These are phyloP conservation scores for Archocentrus centrarchus DNA, from an alignment of 2,113 vertebrate species.

Conservation along the genomic window DNA sequence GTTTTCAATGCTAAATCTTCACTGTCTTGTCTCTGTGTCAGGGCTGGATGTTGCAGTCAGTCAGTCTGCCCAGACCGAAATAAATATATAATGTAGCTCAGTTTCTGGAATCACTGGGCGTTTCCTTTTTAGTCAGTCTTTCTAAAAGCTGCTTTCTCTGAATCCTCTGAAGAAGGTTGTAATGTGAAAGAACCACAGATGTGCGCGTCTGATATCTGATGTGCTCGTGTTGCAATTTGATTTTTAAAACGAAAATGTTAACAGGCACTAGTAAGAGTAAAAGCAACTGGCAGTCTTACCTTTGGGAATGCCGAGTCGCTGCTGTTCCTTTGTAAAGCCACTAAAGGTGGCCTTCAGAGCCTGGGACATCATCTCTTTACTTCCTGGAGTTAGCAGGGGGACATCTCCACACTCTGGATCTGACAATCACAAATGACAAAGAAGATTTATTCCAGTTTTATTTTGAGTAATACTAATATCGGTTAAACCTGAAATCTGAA, in stretches of 20 bases:
- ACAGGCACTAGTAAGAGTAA: neutral
- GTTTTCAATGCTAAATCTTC: conserved; percentile 53
- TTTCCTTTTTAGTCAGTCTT: conserved; percentile 14
- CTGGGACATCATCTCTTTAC: conserved; percentile 99
- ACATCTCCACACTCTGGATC: conserved; percentile 98
- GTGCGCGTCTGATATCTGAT: neutral
- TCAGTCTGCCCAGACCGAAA: conserved; percentile 32
- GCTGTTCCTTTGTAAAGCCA: conserved; percentile 96
- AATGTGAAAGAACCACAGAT: neutral
- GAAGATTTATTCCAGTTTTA: neutral
- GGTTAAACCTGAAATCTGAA: neutral
- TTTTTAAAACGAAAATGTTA: conserved; percentile 15
- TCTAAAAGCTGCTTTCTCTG: conserved; percentile 13
- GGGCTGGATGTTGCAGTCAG: conserved; percentile 23
- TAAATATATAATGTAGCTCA: conserved; percentile 3
- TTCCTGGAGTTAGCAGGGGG: conserved; percentile 95
- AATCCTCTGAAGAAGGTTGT: neutral
- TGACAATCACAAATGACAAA: conserved; percentile 70
- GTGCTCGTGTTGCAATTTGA: neutral
- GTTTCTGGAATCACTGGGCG: conserved; percentile 34
- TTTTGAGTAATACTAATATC: neutral
- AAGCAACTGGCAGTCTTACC: conserved; percentile 77
- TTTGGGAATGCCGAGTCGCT: conserved; percentile 95
- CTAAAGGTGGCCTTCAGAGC: conserved; percentile 97
- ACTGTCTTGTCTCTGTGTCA: conserved; percentile 17